phyloP scores from a whole-genome alignment of 2,888 invertebrate species.

The Aricia artaxerxes region DNA sequence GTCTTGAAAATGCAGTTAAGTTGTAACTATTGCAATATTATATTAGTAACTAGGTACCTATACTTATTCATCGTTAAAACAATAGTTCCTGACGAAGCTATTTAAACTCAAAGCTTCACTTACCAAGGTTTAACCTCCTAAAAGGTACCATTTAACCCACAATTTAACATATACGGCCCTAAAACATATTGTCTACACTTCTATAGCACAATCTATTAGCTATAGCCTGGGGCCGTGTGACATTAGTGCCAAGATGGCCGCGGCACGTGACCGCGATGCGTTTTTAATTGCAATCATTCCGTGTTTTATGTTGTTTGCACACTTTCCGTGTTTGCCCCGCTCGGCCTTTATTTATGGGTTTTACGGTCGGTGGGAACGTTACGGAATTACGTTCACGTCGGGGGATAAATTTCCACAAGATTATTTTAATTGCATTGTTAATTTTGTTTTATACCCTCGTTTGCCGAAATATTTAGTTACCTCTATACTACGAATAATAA shows the following conservation, averaged over 20 bases:
- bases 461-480: background rate
- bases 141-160: background rate
- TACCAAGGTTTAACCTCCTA: background rate
- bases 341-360: conserved; percentile 75
- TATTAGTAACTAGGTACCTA: too few relatives aligned
- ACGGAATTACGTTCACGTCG: conserved; percentile 46
- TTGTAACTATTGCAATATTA: too few relatives aligned
- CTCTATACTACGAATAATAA: too few relatives aligned
- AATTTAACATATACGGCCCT: background rate
- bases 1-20: too few relatives aligned
- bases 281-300: conserved; percentile 80
- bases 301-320: conserved; percentile 79
- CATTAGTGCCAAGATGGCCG: conserved; percentile 66
- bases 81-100: too few relatives aligned
- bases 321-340: conserved; percentile 69
- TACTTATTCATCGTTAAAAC: too few relatives aligned
- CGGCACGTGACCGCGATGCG: conserved; percentile 74
- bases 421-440: conserved; percentile 28
- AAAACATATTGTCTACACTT: background rate
- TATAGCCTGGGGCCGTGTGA: conserved; percentile 45
- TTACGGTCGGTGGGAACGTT: conserved; percentile 74
- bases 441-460: background rate
- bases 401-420: conserved; percentile 33
- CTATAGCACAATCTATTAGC: conserved; percentile 1
- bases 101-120: too few relatives aligned